Evolutionary conservation across 2,888 invertebrate species (phyloP), one percentile per base, ranked within the genome.

Genomic region (Phengaris alcon): DNA sequence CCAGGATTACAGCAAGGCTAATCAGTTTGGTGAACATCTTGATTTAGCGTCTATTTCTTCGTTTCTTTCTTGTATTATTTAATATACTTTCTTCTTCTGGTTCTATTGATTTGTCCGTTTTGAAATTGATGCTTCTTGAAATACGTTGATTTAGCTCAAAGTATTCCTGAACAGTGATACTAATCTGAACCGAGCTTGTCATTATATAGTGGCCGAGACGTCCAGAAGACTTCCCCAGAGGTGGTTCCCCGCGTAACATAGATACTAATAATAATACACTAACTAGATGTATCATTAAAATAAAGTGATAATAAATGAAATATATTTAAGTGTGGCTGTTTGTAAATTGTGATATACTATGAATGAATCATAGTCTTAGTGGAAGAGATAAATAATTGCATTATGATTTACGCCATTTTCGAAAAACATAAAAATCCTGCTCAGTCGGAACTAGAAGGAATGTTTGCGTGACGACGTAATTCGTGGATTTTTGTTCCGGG

Each of bases 1-100:
- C 75, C 13, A 77, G 55, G 9, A 78, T 22, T 4, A 73, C 74
- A 15, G 73, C 46, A 10, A 78, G 52, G 59, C 77, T 35, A 4
- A 76, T 57, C 2, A 73, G 54, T 48, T 77, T 77, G 8, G 76
- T 74, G 74, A 77, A 44, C 79, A 79, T 79, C 68, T 76, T 78
- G 72, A 52, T 51, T 70, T 22, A 46, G 10, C 68, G 51, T 15
- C n/a, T 46, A 12, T 51, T 70, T 12, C 6, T 35, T 2, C 4
- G 15, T 12, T 22, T 22, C 22, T 13, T 22, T 52, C 22, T 51
- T 52, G 3, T 70, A 12, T 54, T 72, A 15, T 10, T 22, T 3
- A 6, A 6, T 10, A 5, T 0, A n/a, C 2, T 6, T n/a, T 5
- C 15, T 70, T 8, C 15, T 48, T 10, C 15, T n/a, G 9, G 68